These are phyloP conservation scores for Phenganax subtilis DNA, from an alignment of 92 coral and sea anemone genomes.

Conservation along the genomic window DNA sequence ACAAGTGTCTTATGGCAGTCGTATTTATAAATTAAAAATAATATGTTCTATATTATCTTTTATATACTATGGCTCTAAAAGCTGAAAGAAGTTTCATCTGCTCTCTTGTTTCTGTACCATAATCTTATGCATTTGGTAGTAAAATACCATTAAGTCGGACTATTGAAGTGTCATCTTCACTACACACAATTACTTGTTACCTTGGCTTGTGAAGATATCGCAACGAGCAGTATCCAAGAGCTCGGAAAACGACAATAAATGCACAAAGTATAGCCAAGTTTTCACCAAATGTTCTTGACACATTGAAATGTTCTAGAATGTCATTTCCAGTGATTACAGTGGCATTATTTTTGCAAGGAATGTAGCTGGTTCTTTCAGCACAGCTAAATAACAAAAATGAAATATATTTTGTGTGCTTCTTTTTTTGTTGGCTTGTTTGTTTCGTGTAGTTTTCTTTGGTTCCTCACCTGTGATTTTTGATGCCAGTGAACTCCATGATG, in stretches of 20 bases:
- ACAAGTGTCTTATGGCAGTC: background rate
- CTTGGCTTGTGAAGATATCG: constrained; percentile 69
- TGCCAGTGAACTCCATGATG: constrained; percentile 58
- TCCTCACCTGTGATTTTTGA: constrained; percentile 33
- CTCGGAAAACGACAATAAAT: constrained; percentile 53
- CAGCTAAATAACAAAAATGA: constrained; percentile 45
- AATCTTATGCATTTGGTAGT: background rate
- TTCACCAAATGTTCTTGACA: constrained; percentile 56
- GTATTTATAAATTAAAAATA: background rate
- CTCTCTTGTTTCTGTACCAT: background rate
- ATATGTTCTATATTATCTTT: background rate
- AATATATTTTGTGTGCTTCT: background rate
- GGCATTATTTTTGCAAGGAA: constrained; percentile 59
- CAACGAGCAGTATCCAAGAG: constrained; percentile 58
- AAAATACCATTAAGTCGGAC: background rate
- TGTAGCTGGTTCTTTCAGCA: constrained; percentile 49
- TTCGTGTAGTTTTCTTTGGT: background rate
- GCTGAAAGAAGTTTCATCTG: background rate
- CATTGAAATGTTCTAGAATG: constrained; percentile 53
- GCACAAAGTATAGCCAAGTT: constrained; percentile 55
- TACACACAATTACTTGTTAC: constrained; percentile 9
- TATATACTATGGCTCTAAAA: background rate
- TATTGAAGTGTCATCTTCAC: background rate
- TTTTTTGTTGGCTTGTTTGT: background rate
- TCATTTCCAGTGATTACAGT: constrained; percentile 66